phyloP scores from a whole-genome alignment of 2,113 vertebrate genomes.

The Lophochroa leadbeateri region DNA sequence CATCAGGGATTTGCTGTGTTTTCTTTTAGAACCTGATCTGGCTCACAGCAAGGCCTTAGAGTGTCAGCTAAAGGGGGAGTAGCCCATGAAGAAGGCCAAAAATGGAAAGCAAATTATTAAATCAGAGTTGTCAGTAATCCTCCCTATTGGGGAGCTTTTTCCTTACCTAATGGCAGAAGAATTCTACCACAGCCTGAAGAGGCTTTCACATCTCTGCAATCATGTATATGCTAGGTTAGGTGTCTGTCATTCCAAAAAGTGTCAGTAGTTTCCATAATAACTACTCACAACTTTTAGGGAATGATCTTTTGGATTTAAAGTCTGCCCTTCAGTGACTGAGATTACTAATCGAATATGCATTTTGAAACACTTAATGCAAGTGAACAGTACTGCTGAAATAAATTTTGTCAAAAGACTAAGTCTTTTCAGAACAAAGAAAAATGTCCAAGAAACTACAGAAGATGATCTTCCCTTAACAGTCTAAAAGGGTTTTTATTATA shows the following conservation, averaged over 20 bases:
- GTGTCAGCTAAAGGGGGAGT: not conserved
- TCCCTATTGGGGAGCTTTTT: not conserved
- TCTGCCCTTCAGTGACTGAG: not conserved
- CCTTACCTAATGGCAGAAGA: not conserved
- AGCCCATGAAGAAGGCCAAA: not conserved
- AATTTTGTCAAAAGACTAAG: not conserved
- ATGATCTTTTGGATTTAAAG: not conserved
- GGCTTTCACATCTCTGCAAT: not conserved
- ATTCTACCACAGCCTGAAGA: not conserved
- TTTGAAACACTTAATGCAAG: not conserved
- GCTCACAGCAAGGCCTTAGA: not conserved
- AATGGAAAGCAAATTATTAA: not conserved
- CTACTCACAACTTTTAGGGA: not conserved
- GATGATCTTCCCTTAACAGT: not conserved
- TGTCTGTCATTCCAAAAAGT: not conserved
- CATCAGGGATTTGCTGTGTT: not conserved
- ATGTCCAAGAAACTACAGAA: not conserved
- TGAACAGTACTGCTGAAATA: not conserved
- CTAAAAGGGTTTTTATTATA: not conserved
- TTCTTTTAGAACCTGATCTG: not conserved
- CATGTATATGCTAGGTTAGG: rapidly evolving
- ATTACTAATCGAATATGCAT: not conserved
- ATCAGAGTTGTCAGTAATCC: not conserved
- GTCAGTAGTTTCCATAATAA: not conserved
- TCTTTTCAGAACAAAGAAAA: not conserved